A percentile compares a stretch with the other conserved stretches of the same genome.
phyloP scores from a whole-genome alignment of 2,888 invertebrate genomes.

The Eucera pruinosa region DNA sequence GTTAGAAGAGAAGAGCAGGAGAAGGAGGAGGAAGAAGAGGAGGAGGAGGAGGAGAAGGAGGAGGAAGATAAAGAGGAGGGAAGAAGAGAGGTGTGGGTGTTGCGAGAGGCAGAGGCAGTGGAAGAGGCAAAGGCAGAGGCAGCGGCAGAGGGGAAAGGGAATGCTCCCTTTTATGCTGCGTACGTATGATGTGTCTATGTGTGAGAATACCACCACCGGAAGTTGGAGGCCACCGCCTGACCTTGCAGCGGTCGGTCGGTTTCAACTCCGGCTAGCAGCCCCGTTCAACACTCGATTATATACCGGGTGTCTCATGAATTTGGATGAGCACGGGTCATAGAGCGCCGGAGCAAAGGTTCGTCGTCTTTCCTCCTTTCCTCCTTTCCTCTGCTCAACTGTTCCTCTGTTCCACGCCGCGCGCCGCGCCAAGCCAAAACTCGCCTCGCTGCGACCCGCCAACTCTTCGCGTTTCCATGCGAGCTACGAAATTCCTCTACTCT shows the following conservation, averaged over 20 bases:
- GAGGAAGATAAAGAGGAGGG: not conserved
- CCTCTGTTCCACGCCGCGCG: too few relatives aligned
- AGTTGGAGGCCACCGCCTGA: slow-evolving; percentile 84
- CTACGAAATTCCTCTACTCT: too few relatives aligned
- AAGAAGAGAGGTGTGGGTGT: slow-evolving; percentile 6
- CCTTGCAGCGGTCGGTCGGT: slow-evolving; percentile 81
- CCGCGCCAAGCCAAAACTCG: too few relatives aligned
- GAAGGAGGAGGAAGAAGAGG: not conserved
- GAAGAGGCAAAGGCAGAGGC: slow-evolving; percentile 21
- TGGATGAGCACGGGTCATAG: not conserved
- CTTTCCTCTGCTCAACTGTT: too few relatives aligned
- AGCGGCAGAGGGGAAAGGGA: slow-evolving; percentile 44
- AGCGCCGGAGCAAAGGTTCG: not conserved
- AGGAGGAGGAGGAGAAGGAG: not conserved
- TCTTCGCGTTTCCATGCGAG: too few relatives aligned
- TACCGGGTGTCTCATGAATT: slow-evolving; percentile 63
- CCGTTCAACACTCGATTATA: slow-evolving; percentile 73
- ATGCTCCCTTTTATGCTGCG: slow-evolving; percentile 65
- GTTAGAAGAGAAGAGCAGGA: not conserved
- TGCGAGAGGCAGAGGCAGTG: slow-evolving; percentile 1
- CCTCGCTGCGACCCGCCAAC: too few relatives aligned
- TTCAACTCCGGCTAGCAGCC: slow-evolving; percentile 65
- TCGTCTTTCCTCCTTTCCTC: too few relatives aligned
- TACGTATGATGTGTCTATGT: slow-evolving; percentile 62
- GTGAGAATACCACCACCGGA: slow-evolving; percentile 81